phyloP scores from a whole-genome alignment of 2,888 invertebrate genomes.

The Temnothorax ravouxi region DNA sequence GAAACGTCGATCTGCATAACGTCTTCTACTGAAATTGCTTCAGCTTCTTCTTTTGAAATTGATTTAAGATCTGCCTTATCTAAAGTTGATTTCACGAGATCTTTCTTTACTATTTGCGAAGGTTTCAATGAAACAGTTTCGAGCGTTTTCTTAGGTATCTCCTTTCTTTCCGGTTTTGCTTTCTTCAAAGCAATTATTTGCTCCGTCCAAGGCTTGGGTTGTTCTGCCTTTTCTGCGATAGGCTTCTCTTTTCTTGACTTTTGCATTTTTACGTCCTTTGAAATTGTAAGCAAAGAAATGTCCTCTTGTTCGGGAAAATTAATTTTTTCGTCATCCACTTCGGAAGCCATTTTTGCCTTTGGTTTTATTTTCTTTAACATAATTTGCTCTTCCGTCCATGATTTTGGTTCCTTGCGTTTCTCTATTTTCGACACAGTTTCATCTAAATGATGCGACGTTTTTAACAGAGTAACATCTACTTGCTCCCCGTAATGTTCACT shows the following conservation, averaged over 20 bases:
- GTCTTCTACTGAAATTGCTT: conserved; percentile 20
- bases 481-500: conserved; percentile 75
- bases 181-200: conserved; percentile 86
- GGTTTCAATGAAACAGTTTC: conserved; percentile 88
- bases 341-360: conserved; percentile 82
- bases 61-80: conserved; percentile 76
- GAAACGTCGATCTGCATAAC: neutral
- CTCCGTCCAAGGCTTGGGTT: conserved; percentile 83
- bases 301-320: conserved; percentile 80
- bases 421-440: conserved; percentile 68
- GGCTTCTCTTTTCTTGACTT: conserved; percentile 62
- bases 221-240: conserved; percentile 64
- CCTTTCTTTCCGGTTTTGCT: conserved; percentile 84
- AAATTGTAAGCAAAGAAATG: conserved; percentile 60
- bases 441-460: conserved; percentile 74
- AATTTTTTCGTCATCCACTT: conserved; percentile 55
- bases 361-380: conserved; percentile 87
- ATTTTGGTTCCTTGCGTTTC: conserved; percentile 80
- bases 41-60: conserved; percentile 66
- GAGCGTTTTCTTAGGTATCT: conserved; percentile 84
- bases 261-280: conserved; percentile 56
- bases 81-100: conserved; percentile 77
- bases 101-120: conserved; percentile 86
- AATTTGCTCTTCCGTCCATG: conserved; percentile 78
- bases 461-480: conserved; percentile 75